These are phyloP conservation scores for Eristalinus aeneus DNA, from an alignment of 2,888 invertebrate genomes.

Conservation along the genomic window DNA sequence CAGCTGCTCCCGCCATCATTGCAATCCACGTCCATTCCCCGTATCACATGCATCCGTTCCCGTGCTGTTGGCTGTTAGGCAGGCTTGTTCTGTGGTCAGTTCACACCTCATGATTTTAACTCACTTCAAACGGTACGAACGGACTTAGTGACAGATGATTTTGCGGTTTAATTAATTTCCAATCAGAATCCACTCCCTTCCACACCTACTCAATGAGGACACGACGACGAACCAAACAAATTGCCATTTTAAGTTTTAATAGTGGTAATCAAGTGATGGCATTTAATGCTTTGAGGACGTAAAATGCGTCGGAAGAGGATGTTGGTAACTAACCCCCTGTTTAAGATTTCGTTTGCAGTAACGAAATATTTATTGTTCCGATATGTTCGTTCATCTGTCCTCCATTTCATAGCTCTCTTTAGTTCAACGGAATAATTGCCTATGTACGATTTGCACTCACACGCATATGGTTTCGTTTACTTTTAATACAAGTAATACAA, in stretches of 20 bases:
- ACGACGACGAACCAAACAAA: not conserved
- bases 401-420: too few relatives aligned
- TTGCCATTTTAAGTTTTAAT: conserved; percentile 20
- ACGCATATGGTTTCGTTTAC: too few relatives aligned
- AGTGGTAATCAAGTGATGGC: conserved; percentile 2
- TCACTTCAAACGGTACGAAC: not conserved
- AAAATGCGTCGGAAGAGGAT: too few relatives aligned
- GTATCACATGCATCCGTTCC: not conserved
- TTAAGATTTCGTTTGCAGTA: too few relatives aligned
- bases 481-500: too few relatives aligned
- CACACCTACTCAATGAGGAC: not conserved
- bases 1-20: not conserved
- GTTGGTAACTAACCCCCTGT: too few relatives aligned
- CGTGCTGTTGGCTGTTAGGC: not conserved
- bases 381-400: too few relatives aligned
- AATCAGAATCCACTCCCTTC: conserved; percentile 33
- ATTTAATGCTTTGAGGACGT: not conserved
- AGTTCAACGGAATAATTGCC: too few relatives aligned
- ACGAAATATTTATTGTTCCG: too few relatives aligned
- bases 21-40: not conserved
- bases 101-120: conserved; percentile 37
- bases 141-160: conserved; percentile 34
- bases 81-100: conserved; percentile 21
- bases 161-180: conserved; percentile 51
- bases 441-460: too few relatives aligned